Percentiles rank a stretch among this genome's conserved stretches.
These are phyloP conservation scores for Mercenaria mercenaria DNA, from an alignment of 1,140 invertebrate species.

Conservation along the genomic window DNA sequence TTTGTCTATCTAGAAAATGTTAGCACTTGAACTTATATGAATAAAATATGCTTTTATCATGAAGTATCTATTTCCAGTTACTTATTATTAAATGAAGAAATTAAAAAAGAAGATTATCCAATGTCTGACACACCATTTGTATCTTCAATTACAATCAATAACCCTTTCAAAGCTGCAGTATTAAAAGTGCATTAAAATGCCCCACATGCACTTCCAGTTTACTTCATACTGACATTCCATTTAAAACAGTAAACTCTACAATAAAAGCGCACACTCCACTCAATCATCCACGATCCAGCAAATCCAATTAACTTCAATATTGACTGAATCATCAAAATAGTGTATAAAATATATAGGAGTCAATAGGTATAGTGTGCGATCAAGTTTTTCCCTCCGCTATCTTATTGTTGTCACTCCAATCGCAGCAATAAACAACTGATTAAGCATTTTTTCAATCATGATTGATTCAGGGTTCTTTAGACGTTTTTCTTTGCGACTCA, in stretches of 20 bases:
- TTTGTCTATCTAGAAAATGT: no score
- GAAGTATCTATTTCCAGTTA: no score
- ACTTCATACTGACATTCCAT: constrained; percentile 6
- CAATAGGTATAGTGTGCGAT: not conserved
- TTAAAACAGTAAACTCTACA: constrained; percentile 24
- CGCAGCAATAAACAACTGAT: not conserved
- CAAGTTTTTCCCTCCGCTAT: not conserved
- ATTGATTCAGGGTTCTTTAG: not conserved
- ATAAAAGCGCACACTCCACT: not conserved
- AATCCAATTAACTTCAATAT: constrained; percentile 27
- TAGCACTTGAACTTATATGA: no score
- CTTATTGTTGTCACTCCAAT: not conserved
- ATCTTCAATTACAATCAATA: not conserved
- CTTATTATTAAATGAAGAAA: no score
- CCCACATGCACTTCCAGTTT: constrained; percentile 17
- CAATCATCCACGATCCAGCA: not conserved
- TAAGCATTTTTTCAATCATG: constrained; percentile 10
- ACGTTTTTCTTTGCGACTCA: no score
- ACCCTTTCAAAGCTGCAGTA: not conserved
- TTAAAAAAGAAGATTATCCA: no score
- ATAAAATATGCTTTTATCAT: no score
- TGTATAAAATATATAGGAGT: not conserved
- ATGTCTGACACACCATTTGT: not conserved
- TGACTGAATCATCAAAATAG: not conserved
- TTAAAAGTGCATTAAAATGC: constrained; percentile 35